Conservation (phyloP, 1,140 invertebrate species). For the Hormaphis cornu region DNA sequence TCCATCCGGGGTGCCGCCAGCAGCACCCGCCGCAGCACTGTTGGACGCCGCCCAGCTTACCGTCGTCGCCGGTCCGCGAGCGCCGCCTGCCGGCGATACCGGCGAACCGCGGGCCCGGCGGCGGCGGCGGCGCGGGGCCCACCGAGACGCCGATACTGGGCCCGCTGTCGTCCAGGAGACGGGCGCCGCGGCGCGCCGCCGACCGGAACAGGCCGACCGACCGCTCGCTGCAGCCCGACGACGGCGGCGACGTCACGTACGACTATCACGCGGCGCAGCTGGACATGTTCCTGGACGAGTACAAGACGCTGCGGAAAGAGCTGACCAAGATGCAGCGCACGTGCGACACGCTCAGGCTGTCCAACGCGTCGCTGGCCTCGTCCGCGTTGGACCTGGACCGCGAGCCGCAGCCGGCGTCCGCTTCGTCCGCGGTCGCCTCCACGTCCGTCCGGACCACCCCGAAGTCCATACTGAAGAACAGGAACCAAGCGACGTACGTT, state of each 20-base stretch:
- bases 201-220: conserved; percentile 34
- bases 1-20: background rate
- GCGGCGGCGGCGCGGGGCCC: background rate
- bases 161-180: background rate
- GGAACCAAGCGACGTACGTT: conserved; percentile 37
- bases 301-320: conserved; percentile 52
- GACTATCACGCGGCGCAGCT: conserved; percentile 66
- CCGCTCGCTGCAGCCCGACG: conserved; percentile 35
- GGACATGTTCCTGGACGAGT: conserved; percentile 65
- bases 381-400: background rate
- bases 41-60: conserved; percentile 14
- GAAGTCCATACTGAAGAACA: conserved; percentile 49
- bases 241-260: conserved; percentile 46
- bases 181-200: background rate
- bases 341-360: conserved; percentile 42
- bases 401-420: background rate
- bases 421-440: background rate
- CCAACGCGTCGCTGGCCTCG: conserved; percentile 37
- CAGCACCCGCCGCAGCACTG: background rate
- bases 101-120: background rate
- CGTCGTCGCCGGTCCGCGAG: conserved; percentile 2
- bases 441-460: conserved; percentile 42
- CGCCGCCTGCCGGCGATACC: background rate
- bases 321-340: conserved; percentile 66
- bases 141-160: conserved; percentile 8